phyloP scores from a whole-genome alignment of 2,797 vertebrate genomes.

The Hybognathus amarus region DNA sequence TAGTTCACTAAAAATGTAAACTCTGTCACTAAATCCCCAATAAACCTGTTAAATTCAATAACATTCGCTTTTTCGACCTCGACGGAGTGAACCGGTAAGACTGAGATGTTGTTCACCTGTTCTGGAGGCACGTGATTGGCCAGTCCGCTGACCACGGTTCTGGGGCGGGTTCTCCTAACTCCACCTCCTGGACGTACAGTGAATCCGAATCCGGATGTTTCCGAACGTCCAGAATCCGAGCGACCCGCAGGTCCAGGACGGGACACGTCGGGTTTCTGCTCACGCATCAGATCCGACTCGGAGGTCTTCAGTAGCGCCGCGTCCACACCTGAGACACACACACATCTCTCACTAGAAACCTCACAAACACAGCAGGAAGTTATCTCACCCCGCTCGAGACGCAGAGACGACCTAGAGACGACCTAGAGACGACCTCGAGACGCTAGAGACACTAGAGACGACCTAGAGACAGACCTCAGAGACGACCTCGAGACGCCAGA shows the following conservation, averaged over 20 bases:
- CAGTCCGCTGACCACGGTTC: conserved; percentile 87
- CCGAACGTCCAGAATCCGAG: conserved; percentile 79
- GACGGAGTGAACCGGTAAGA: no score
- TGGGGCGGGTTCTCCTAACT: conserved; percentile 83
- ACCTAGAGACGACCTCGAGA: no score
- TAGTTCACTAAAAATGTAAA: no score
- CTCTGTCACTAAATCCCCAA: no score
- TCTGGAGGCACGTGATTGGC: conserved; percentile 80
- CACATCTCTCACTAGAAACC: neutral
- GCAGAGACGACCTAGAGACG: no score
- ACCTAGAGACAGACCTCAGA: no score
- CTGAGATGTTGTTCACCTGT: conserved; percentile 75
- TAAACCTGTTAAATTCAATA: no score
- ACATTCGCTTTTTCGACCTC: no score
- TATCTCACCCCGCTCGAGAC: no score
- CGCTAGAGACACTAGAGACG: no score
- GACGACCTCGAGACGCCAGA: no score
- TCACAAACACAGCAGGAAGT: neutral
- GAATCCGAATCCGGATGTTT: conserved; percentile 85
- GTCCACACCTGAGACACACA: conserved; percentile 33
- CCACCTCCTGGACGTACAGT: conserved; percentile 87
- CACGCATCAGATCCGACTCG: conserved; percentile 51
- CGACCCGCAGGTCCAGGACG: conserved; percentile 89
- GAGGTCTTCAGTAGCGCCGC: neutral
- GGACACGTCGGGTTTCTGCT: conserved; percentile 82